These are phyloP conservation scores for Endotricha flammealis DNA, from an alignment of 2,888 invertebrate species.

Conservation along the genomic window DNA sequence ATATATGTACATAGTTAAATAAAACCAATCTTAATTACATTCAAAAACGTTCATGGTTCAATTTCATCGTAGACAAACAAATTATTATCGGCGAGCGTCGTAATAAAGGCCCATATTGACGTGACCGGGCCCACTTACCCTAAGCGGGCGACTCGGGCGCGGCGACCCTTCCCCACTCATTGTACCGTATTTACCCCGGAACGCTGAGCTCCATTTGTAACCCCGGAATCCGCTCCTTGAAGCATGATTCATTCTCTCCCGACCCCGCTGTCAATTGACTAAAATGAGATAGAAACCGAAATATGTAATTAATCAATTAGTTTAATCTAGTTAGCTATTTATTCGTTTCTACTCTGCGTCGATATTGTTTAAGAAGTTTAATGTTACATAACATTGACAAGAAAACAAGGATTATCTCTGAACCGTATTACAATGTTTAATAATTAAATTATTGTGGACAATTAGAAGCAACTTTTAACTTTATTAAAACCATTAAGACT, in stretches of 20 bases:
- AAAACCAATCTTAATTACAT: conserved; percentile 16
- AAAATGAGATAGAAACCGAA: conserved; percentile 49
- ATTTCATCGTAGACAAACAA: conserved; percentile 52
- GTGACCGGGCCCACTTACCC: conserved; percentile 75
- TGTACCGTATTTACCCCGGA: conserved; percentile 74
- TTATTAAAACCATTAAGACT: too few relatives aligned
- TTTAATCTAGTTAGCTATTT: neutral
- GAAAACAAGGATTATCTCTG: too few relatives aligned
- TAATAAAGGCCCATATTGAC: conserved; percentile 73
- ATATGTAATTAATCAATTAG: conserved; percentile 32
- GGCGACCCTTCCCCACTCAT: conserved; percentile 71
- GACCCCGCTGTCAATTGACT: conserved; percentile 57
- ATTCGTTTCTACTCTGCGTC: neutral
- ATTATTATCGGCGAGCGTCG: conserved; percentile 60
- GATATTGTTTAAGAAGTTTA: too few relatives aligned
- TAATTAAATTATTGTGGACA: too few relatives aligned
- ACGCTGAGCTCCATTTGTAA: conserved; percentile 71
- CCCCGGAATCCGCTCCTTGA: conserved; percentile 75
- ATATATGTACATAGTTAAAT: neutral
- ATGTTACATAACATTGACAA: too few relatives aligned
- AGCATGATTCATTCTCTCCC: conserved; percentile 72
- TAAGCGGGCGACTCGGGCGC: conserved; percentile 52
- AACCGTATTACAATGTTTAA: too few relatives aligned
- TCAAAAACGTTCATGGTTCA: conserved; percentile 19
- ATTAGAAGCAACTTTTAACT: too few relatives aligned